A percentile compares a stretch with the other conserved stretches of the same genome.
Conservation (phyloP, 2,888 invertebrate genomes). For the Meghimatium bilineatum region DNA sequence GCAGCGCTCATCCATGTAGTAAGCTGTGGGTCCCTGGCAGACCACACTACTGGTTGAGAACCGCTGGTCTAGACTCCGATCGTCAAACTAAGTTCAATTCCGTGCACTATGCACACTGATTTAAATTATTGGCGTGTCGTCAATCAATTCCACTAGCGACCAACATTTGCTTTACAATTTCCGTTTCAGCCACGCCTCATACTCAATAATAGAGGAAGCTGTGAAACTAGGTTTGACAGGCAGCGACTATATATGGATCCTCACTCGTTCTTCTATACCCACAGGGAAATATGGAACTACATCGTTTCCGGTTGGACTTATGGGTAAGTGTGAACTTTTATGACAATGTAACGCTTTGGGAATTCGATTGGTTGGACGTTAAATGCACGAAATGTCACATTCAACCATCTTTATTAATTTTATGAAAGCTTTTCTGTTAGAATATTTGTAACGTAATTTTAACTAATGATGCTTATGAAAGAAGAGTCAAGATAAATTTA, state of each 20-base stretch:
- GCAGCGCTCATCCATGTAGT: too few relatives aligned
- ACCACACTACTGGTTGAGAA: too few relatives aligned
- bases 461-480: too few relatives aligned
- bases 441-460: too few relatives aligned
- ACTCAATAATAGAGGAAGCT: slow-evolving; percentile 60
- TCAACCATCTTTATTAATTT: too few relatives aligned
- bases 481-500: too few relatives aligned
- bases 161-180: slow-evolving; percentile 1
- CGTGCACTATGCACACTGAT: background rate
- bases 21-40: too few relatives aligned
- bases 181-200: slow-evolving; percentile 47
- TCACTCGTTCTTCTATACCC: slow-evolving; percentile 56
- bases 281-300: slow-evolving; percentile 37
- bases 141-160: background rate
- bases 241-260: slow-evolving; percentile 63
- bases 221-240: slow-evolving; percentile 56
- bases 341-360: background rate
- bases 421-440: too few relatives aligned
- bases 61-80: background rate
- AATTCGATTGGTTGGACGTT: too few relatives aligned
- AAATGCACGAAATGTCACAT: too few relatives aligned
- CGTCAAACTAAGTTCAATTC: background rate
- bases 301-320: slow-evolving; percentile 51
- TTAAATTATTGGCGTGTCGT: background rate
- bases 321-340: slow-evolving; percentile 48